Evolutionary conservation across 2,888 invertebrate genomes (phyloP).

Genomic region (Agriopis marginaria): DNA sequence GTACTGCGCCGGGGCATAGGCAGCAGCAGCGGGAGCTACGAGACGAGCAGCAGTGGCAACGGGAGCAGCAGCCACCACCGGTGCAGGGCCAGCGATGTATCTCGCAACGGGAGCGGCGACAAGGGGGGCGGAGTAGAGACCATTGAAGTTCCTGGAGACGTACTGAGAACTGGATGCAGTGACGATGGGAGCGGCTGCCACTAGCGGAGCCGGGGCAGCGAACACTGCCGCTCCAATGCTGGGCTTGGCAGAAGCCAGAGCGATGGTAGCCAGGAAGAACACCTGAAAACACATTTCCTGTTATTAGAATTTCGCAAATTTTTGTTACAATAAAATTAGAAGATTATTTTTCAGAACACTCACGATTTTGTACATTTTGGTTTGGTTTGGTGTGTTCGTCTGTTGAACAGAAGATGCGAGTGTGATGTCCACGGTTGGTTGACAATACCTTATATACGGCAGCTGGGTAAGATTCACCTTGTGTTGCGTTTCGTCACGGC

Average conservation of each 20-base stretch:
- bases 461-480: constrained; percentile 80
- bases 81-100: constrained; percentile 69
- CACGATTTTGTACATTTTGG: constrained; percentile 77
- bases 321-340: neutral
- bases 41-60: neutral
- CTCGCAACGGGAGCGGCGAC: constrained; percentile 88
- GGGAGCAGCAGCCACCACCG: constrained; percentile 47
- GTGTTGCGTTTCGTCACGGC: constrained; percentile 74
- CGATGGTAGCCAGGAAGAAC: constrained; percentile 68
- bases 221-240: constrained; percentile 70
- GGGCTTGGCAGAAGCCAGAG: constrained; percentile 69
- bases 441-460: constrained; percentile 82
- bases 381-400: constrained; percentile 58
- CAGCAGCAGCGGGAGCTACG: constrained; percentile 50
- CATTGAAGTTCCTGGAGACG: constrained; percentile 52
- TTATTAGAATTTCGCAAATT: neutral
- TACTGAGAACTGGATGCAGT: constrained; percentile 68
- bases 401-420: constrained; percentile 68
- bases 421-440: constrained; percentile 69
- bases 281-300: constrained; percentile 59
- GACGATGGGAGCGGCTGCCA: constrained; percentile 64
- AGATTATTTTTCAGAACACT: constrained; percentile 48
- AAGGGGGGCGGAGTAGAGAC: constrained; percentile 78
- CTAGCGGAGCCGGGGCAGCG: constrained; percentile 71
- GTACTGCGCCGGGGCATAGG: constrained; percentile 54